A percentile compares a stretch with the other conserved stretches of the same genome.
Evolutionary conservation across 2,797 vertebrate genomes (phyloP).

Genomic region (Pangasius mekongensis): DNA sequence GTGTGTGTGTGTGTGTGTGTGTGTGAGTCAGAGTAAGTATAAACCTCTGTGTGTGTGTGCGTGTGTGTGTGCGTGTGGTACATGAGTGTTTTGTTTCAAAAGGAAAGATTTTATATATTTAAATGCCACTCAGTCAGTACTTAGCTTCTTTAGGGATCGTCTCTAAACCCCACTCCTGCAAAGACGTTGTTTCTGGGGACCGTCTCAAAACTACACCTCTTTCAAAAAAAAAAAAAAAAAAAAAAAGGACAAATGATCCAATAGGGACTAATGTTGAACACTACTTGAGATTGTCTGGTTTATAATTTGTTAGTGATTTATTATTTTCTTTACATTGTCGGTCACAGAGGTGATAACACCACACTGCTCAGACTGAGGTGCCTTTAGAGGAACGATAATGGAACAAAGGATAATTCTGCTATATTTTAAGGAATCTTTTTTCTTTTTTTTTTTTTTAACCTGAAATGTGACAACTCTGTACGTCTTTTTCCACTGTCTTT

Average conservation of each 20-base stretch:
- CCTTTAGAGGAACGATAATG: conserved; percentile 11
- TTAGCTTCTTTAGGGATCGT: conserved; percentile 21
- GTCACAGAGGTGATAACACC: not conserved
- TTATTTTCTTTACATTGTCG: conserved; percentile 1
- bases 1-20: not conserved
- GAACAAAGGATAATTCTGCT: conserved; percentile 23
- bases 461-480: conserved; percentile 12
- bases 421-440: conserved; percentile 7
- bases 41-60: not conserved
- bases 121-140: conserved; percentile 23
- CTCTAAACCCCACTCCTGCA: conserved; percentile 17
- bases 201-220: conserved; percentile 26
- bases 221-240: not conserved
- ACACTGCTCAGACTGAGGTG: not conserved
- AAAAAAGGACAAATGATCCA: conserved; percentile 1
- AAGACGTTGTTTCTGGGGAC: not conserved
- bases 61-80: not conserved
- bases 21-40: not conserved
- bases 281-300: conserved; percentile 30
- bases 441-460: conserved; percentile 24
- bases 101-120: conserved; percentile 46
- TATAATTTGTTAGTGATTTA: conserved; percentile 6
- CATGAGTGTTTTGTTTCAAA: conserved; percentile 2
- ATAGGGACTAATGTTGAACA: conserved; percentile 41
- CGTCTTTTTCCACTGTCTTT: not conserved